Conservation (phyloP, 2,113 vertebrate species). For the Fulmarus glacialis region DNA sequence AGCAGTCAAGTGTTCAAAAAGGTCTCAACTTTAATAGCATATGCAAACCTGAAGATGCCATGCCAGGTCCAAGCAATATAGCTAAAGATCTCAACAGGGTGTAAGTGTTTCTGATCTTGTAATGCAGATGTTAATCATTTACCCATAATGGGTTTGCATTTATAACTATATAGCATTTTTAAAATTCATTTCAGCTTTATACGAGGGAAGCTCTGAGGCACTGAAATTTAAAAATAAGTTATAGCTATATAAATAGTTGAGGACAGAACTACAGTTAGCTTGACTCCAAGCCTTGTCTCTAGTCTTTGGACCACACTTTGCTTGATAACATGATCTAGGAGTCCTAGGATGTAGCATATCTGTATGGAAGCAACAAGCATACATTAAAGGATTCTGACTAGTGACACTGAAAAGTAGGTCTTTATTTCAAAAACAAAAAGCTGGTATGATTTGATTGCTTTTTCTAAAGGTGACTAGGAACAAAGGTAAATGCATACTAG, state of each 20-base stretch:
- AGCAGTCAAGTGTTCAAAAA: slow-evolving; percentile 83
- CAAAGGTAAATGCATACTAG: not conserved
- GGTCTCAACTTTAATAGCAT: slow-evolving; percentile 83
- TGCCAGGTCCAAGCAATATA: slow-evolving; percentile 81
- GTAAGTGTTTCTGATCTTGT: slow-evolving; percentile 73
- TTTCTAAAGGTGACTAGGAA: not conserved
- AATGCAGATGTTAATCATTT: not conserved
- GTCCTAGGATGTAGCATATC: not conserved
- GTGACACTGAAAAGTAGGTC: not conserved
- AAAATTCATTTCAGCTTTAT: not conserved
- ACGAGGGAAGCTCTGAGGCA: not conserved
- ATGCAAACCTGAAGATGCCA: slow-evolving; percentile 77
- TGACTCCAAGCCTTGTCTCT: not conserved
- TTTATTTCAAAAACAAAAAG: not conserved
- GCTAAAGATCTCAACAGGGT: slow-evolving; percentile 78
- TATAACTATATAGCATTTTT: not conserved
- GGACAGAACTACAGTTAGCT: not conserved
- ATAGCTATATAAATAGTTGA: not conserved
- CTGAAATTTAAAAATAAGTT: not conserved
- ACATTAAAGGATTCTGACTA: not conserved
- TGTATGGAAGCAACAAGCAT: not conserved
- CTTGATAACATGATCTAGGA: not conserved
- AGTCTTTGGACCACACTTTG: not conserved
- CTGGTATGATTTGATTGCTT: not conserved
- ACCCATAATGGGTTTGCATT: not conserved